Evolutionary conservation across 2,888 invertebrate genomes (phyloP), one percentile per base, ranked within the genome.

Genomic region (Scaptomyza polygonia): DNA sequence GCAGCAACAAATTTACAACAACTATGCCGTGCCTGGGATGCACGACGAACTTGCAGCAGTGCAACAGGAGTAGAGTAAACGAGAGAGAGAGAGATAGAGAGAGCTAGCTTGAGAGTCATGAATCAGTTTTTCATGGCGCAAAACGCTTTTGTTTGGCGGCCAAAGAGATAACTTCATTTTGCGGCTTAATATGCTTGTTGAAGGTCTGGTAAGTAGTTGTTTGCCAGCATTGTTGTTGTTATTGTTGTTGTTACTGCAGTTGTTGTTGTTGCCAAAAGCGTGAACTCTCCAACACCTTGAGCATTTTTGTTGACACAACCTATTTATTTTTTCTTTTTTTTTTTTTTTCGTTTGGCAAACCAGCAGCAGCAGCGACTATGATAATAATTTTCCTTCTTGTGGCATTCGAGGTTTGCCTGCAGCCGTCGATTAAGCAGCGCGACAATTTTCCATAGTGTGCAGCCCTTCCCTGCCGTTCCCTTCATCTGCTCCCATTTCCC

Each of bases 1-100:
- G 87, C 77, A 47, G 74, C 83, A 84, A 86, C 86, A 89, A 86
- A 86, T 89, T 89, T 86, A 88, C 88, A 89, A 89, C 86, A 86
- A 86, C 88, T 80, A 70, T 86, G 80, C 82, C 86, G 81, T 88
- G 89, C 77, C 69, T 70, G 64, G 64, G 59, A 56, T 80, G 83
- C 88, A 81, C 81, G 81, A 81, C 77, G 77, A 81, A 79, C 79
- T 61, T 42, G 1, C 29, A 34, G 27, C 34, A n/a, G 32, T 21
- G 12, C 36, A 45, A 36, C 55, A 16, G 25, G 36, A 14, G 16
- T 9, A 48, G 47, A 18, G 12, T 18, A 12, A 53, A n/a, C n/a
- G n/a, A n/a, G n/a, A n/a, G n/a, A n/a, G n/a, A n/a, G n/a, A n/a
- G n/a, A n/a, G n/a, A n/a, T n/a, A n/a, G 62, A 72, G 78, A 32